Base-by-base conservation (phyloP, 2,888 invertebrate genomes). In the Eupithecia insigniata region DNA sequence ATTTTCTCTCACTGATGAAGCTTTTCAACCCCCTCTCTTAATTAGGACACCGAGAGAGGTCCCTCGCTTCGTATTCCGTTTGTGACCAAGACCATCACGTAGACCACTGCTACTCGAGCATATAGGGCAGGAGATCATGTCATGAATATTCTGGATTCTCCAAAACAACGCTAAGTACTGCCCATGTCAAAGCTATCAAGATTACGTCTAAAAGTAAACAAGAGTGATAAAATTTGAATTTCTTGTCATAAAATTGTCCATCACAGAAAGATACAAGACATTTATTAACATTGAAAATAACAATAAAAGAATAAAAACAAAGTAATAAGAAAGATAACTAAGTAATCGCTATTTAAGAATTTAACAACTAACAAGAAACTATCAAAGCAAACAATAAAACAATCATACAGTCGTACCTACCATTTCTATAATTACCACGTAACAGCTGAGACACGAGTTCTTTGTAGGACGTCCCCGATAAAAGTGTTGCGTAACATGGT, bases 401-500 rank as follows among this genome's bases (percentile, higher is more conserved):
- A 39, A 64, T 32, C 34, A 61, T n/a, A 62, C 34, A 39, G 66
- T n/a, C 43, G 34, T 71, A 69, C 64, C 46, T 46, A 69, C 67
- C 64, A 64, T 51, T 51, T 51, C 65, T 65, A 43, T 67, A 71
- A 74, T 74, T 69, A 71, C 71, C 64, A 71, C 43, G 68, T 76
- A 75, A 75, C 75, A 69, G 71, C 69, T 70, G 75, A 73, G 78
- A 78, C 78, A 77, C 69, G 72, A 73, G 46, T 22, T 51, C 73
- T 43, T 58, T 62, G 78, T 80, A 77, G 81, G 78, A 69, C 80
- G 78, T 76, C 78, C 78, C 74, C 76, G 73, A 78, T 79, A 76
- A 70, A 65, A 65, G 62, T n/a, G 65, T 81, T 79, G 76, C 75
- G 68, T 81, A 77, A 73, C 78, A 76, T 72, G 74, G 76, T 76